phyloP scores from a whole-genome alignment of 2,888 invertebrate genomes.

The Tachina lurida region DNA sequence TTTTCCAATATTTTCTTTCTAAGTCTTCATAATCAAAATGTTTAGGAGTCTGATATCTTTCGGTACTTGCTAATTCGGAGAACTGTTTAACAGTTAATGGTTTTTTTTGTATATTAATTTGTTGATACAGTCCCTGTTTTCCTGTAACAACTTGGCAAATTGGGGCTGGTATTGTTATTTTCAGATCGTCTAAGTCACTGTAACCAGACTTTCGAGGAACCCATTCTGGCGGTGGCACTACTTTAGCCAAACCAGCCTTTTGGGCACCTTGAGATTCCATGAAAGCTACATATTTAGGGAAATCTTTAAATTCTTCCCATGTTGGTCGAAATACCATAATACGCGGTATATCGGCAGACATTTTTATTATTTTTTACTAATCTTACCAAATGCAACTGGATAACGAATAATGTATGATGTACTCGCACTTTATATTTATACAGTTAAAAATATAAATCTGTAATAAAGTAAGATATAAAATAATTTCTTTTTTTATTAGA shows the following conservation, averaged over 20 bases:
- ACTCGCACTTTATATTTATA: slow-evolving; percentile 23
- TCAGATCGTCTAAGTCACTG: slow-evolving; percentile 89
- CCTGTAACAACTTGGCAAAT: slow-evolving; percentile 98
- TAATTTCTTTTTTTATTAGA: slow-evolving; percentile 30
- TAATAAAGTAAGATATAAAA: slow-evolving; percentile 58
- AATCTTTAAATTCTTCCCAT: slow-evolving; percentile 98
- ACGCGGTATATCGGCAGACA: slow-evolving; percentile 78
- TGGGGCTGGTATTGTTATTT: slow-evolving; percentile 95
- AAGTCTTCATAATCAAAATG: slow-evolving; percentile 94
- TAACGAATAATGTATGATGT: slow-evolving; percentile 18
- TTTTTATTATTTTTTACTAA: slow-evolving; percentile 45
- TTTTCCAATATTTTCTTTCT: slow-evolving; percentile 99
- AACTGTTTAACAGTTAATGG: slow-evolving; percentile 95
- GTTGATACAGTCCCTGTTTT: slow-evolving; percentile 97
- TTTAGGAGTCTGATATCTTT: slow-evolving; percentile 89
- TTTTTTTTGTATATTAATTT: slow-evolving; percentile 98
- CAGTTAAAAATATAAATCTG: slow-evolving; percentile 53
- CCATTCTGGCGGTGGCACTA: slow-evolving; percentile 99
- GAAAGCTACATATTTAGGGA: slow-evolving; percentile 93
- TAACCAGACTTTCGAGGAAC: slow-evolving; percentile 93
- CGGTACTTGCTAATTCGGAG: slow-evolving; percentile 91
- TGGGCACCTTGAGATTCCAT: slow-evolving; percentile 98
- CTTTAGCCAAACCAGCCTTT: slow-evolving; percentile 97
- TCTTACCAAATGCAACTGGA: slow-evolving; percentile 1
- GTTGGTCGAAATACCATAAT: slow-evolving; percentile 92